A percentile compares a stretch with the other conserved stretches of the same genome.
Evolutionary conservation across 2,888 invertebrate genomes (phyloP).

Genomic region (Sinotaia quadrata): DNA sequence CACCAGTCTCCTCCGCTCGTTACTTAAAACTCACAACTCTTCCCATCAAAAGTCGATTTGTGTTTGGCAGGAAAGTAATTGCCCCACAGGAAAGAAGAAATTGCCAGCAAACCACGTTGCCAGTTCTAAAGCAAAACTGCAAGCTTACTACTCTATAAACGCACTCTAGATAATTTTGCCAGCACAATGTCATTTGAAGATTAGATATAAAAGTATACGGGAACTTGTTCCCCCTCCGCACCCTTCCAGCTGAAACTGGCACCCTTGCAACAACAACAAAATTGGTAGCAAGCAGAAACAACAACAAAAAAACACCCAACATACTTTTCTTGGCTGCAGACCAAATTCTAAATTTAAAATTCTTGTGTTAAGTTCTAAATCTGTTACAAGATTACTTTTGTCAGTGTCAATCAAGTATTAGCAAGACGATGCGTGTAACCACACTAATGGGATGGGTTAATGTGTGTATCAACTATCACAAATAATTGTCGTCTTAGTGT

Average conservation of each 20-base stretch:
- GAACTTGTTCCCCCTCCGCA: neutral
- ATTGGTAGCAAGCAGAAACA: too few species aligned
- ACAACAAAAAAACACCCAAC: too few species aligned
- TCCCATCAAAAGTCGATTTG: constrained; percentile 29
- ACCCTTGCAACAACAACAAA: constrained; percentile 1
- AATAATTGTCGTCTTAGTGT: too few species aligned
- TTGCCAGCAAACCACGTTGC: neutral
- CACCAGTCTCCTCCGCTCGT: neutral
- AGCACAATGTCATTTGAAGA: constrained; percentile 11
- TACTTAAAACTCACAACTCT: constrained; percentile 3
- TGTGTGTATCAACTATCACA: too few species aligned
- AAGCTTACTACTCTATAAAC: constrained; percentile 3
- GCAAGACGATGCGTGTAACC: too few species aligned
- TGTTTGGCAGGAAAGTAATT: constrained; percentile 25
- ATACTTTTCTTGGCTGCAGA: too few species aligned
- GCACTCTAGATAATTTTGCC: constrained; percentile 16
- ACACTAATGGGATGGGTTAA: too few species aligned
- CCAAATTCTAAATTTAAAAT: too few species aligned
- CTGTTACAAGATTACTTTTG: too few species aligned
- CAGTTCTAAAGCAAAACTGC: too few species aligned
- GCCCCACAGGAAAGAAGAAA: neutral
- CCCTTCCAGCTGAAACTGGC: neutral
- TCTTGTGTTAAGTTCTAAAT: too few species aligned
- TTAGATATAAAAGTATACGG: constrained; percentile 19
- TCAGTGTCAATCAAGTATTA: too few species aligned